Percentiles rank a stretch among this genome's conserved stretches.
These are phyloP conservation scores for Turritopsis dohrnii DNA, from an alignment of 30 jellyfish, hydroid and myxozoan genomes.

Conservation along the genomic window DNA sequence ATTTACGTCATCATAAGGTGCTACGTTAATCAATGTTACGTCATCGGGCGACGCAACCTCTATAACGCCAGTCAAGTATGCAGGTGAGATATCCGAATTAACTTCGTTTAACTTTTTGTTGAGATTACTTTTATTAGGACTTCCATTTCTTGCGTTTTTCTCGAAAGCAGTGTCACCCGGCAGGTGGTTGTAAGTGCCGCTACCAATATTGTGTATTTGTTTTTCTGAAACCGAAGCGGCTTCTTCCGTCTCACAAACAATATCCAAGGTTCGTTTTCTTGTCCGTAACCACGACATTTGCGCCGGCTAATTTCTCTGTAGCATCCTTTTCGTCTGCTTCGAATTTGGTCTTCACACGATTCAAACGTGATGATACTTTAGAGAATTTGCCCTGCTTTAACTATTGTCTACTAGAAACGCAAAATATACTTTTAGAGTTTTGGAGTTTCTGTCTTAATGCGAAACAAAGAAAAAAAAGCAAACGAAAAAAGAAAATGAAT, in stretches of 20 bases:
- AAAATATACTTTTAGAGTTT: background rate
- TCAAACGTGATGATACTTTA: too few species aligned
- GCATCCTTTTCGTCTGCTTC: background rate
- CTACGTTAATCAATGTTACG: constrained; percentile 6
- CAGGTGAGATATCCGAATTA: background rate
- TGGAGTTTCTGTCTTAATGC: background rate
- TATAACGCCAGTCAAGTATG: background rate
- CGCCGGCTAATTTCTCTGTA: background rate
- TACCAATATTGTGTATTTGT: background rate
- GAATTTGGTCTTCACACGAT: background rate
- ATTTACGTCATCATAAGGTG: background rate
- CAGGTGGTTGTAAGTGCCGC: background rate
- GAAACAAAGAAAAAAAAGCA: background rate
- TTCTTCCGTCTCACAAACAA: constrained; percentile 16
- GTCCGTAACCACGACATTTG: constrained; percentile 6
- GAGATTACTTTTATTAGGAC: background rate
- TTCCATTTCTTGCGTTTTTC: background rate
- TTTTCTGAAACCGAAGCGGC: background rate
- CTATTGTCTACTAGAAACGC: background rate
- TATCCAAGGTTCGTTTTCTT: background rate
- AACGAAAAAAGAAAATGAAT: background rate
- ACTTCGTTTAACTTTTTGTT: background rate
- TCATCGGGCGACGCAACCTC: background rate
- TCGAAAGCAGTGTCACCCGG: background rate
- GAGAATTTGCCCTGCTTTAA: too few species aligned